A percentile compares a stretch with the other conserved stretches of the same genome.
These are phyloP conservation scores for Pinctada fucata DNA, from an alignment of 2,888 invertebrate genomes.

Conservation along the genomic window DNA sequence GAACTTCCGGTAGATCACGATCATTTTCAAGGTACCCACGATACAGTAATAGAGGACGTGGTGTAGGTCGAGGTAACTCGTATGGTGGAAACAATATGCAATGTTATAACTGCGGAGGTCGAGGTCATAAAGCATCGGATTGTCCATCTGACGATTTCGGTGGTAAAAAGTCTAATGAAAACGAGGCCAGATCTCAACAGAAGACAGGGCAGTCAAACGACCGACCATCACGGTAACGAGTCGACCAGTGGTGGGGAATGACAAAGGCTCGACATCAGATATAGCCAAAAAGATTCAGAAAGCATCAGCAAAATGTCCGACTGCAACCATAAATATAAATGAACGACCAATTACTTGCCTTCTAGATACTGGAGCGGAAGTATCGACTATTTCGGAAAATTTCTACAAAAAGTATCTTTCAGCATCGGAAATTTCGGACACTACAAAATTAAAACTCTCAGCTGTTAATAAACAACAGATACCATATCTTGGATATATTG, in stretches of 20 bases:
- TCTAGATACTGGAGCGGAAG: constrained; percentile 13
- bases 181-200: background rate
- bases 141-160: constrained; percentile 15
- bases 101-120: constrained; percentile 16
- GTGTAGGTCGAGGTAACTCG: background rate
- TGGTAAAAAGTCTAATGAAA: background rate
- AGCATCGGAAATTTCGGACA: constrained; percentile 6
- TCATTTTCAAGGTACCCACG: background rate
- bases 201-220: constrained; percentile 2
- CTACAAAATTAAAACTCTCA: constrained; percentile 6
- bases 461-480: constrained; percentile 17
- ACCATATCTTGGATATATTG: constrained; percentile 14
- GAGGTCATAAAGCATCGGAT: constrained; percentile 6
- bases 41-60: background rate
- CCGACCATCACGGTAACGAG: constrained; percentile 11
- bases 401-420: constrained; percentile 9
- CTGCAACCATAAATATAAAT: constrained; percentile 4
- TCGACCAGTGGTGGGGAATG: constrained; percentile 13
- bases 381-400: constrained; percentile 20
- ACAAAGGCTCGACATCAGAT: background rate
- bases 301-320: constrained; percentile 7
- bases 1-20: background rate
- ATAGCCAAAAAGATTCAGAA: constrained; percentile 7
- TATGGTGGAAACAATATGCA: background rate
- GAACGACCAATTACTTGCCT: constrained; percentile 6